phyloP scores from a whole-genome alignment of 2,797 vertebrate species.

The Syndactyla subalaris region DNA sequence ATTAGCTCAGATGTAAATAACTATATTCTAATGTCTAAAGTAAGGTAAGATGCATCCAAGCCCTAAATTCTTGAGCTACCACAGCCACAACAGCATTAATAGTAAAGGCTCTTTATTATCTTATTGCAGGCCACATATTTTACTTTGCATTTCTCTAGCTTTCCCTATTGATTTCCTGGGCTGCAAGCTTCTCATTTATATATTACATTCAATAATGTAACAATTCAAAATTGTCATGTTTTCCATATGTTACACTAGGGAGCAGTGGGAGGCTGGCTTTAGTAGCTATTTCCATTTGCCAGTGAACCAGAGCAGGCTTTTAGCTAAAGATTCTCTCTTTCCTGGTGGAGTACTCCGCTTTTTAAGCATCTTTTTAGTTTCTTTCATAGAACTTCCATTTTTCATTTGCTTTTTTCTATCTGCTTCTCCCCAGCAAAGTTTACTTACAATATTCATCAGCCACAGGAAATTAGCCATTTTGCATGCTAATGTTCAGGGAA shows the following conservation, averaged over 20 bases:
- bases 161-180: not conserved
- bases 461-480: not conserved
- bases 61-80: not conserved
- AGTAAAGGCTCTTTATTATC: not conserved
- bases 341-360: not conserved
- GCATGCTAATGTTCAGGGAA: not conserved
- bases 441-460: not conserved
- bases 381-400: not conserved
- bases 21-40: not conserved
- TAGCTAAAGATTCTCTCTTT: not conserved
- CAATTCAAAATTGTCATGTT: not conserved
- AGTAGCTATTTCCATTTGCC: not conserved
- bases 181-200: not conserved
- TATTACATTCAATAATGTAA: not conserved
- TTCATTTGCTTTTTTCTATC: not conserved
- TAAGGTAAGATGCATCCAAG: not conserved
- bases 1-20: not conserved
- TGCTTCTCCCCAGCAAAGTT: not conserved
- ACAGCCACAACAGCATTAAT: not conserved
- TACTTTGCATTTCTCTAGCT: not conserved
- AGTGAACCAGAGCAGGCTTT: not conserved
- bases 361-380: not conserved
- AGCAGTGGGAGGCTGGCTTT: not conserved
- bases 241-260: not conserved
- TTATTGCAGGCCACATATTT: not conserved